Percentiles rank a stretch among this genome's conserved stretches.
These are phyloP conservation scores for Acanthiza pusilla DNA, from an alignment of 2,797 vertebrate species.

Conservation along the genomic window DNA sequence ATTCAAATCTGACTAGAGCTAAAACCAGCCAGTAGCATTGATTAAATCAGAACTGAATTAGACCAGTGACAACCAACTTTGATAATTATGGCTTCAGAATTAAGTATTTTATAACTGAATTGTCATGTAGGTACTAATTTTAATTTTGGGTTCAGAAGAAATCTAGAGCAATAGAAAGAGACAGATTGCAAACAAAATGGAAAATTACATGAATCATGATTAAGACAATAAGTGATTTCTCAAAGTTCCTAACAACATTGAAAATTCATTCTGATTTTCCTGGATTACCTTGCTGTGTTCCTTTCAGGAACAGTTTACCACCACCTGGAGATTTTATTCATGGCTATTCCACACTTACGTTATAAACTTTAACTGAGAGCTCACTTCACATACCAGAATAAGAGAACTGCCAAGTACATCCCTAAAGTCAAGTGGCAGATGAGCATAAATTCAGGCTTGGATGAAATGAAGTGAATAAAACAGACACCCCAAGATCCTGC, in stretches of 20 bases:
- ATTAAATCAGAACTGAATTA: background rate
- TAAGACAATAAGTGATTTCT: background rate
- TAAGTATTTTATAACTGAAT: background rate
- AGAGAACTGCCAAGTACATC: background rate
- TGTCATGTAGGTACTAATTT: background rate
- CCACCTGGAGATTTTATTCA: background rate
- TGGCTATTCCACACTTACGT: background rate
- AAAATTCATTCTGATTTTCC: background rate
- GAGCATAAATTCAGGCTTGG: background rate
- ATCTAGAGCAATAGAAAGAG: background rate
- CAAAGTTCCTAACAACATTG: background rate
- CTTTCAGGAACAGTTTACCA: background rate
- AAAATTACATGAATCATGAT: background rate
- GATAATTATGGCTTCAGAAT: background rate
- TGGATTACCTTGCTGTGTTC: background rate
- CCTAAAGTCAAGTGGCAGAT: background rate
- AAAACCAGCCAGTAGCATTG: background rate
- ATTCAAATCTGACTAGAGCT: background rate
- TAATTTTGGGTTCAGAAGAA: background rate
- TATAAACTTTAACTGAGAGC: background rate
- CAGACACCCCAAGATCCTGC: background rate
- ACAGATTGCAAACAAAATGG: background rate
- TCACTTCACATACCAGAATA: background rate
- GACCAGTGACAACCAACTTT: background rate
- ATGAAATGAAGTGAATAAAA: background rate